Base-by-base conservation (phyloP, 2,888 invertebrate species). In the Ethmia dodecea region DNA sequence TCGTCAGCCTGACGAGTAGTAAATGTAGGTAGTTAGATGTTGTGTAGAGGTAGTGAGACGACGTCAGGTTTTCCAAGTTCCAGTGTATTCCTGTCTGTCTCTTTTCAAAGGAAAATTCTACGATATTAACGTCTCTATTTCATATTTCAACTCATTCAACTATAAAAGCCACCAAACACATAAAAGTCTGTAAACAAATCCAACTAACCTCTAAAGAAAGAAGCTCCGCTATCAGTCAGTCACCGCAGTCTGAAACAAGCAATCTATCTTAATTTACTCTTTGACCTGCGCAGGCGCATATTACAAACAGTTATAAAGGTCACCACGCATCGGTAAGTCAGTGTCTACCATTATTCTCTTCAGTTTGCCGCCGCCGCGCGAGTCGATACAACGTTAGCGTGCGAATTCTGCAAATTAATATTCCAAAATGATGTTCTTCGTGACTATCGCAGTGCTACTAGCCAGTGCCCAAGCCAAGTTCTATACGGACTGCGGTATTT, bases 401-500 rank as follows among this genome's bases (percentile, higher is more conserved):
- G 81, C 76, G 71, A 55, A 11, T 37, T 31, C 26, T 31, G 31
- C 37, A 33, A 6, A 42, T 38, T 37, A 13, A 9, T 28, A 6
- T 13, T 24, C 5, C 24, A 24, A 9, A n/a, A 83, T 83, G 81
- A 74, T 79, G 61, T 69, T 70, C 46, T 58, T 58, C 45, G 37
- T 76, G 42, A 53, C 62, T 28, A 44, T 72, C 34, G 52, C 63
- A 30, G 63, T 80, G 47, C 51, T 80, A 3, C 53, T 80, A 43
- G 72, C 70, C 46, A 66, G 75, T 69, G 71, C 64, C 5, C 66
- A 84, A 39, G 84, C 78, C 2, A 83, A 83, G 40, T 81, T 79
- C 59, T 83, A 77, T 61, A 67, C 61, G 40, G 84, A 86, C 53
- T 86, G 84, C 41, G 84, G 84, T 86, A 71, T 59, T 45, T 64